These are phyloP conservation scores for Hipposideros larvatus DNA, from an alignment of 2,797 vertebrate species.

Conservation along the genomic window DNA sequence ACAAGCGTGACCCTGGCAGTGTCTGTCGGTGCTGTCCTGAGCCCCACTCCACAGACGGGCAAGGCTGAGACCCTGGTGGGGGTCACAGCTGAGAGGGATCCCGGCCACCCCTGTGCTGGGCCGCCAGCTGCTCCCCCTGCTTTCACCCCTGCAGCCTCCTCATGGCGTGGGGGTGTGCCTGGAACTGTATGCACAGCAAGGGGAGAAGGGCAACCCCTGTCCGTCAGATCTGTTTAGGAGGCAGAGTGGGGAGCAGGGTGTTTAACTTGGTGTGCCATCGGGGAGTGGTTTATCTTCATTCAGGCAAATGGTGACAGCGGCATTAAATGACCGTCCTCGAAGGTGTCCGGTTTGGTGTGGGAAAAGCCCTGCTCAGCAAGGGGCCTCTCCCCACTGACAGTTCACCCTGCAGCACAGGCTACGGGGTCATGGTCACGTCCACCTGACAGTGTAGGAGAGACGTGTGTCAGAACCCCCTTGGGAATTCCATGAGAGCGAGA, in stretches of 20 bases:
- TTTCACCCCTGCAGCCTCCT: fast-evolving
- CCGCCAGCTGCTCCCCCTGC: not conserved
- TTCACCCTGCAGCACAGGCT: fast-evolving
- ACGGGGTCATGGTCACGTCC: fast-evolving
- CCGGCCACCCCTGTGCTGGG: not conserved
- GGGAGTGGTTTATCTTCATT: not conserved
- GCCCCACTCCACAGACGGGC: fast-evolving
- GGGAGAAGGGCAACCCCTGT: fast-evolving
- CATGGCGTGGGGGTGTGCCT: fast-evolving
- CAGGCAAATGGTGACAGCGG: not conserved
- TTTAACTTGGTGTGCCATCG: not conserved
- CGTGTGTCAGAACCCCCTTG: not conserved
- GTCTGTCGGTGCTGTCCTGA: fast-evolving
- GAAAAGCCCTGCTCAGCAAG: fast-evolving
- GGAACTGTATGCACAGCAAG: not conserved
- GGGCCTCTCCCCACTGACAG: not conserved
- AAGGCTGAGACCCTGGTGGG: fast-evolving
- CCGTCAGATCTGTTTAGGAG: not conserved
- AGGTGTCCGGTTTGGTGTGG: not conserved
- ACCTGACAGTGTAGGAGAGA: not conserved
- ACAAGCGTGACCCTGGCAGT: fast-evolving
- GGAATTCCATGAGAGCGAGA: not conserved
- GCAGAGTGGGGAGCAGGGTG: no score
- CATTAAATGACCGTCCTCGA: fast-evolving
- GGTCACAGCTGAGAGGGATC: not conserved